Evolutionary conservation across 2,888 invertebrate species (phyloP).

Genomic region (Synergus itoensis): DNA sequence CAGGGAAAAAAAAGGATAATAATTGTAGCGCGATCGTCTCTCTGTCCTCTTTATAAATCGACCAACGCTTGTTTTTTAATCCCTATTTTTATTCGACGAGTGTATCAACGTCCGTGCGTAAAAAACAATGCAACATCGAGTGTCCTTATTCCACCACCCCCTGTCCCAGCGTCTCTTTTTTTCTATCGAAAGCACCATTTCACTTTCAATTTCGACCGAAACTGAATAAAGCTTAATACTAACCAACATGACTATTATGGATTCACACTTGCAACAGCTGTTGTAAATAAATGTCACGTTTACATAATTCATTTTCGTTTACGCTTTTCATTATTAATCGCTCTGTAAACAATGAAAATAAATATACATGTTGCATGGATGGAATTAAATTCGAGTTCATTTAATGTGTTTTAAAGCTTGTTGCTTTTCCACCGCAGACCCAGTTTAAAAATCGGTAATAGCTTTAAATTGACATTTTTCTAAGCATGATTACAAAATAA

Average conservation of each 20-base stretch:
- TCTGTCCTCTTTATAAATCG: conserved; percentile 31
- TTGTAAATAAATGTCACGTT: conserved; percentile 39
- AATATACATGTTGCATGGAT: conserved; percentile 37
- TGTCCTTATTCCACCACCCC: conserved; percentile 40
- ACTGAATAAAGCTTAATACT: conserved; percentile 36
- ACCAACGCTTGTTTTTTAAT: conserved; percentile 33
- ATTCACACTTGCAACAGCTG: conserved; percentile 40
- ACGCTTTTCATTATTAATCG: conserved; percentile 33
- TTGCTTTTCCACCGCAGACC: background rate
- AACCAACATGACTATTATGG: conserved; percentile 20
- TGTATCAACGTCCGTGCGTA: conserved; percentile 46
- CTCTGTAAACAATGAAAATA: conserved; percentile 32
- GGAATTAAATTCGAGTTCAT: conserved; percentile 26
- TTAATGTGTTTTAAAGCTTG: background rate
- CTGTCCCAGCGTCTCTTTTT: conserved; percentile 45
- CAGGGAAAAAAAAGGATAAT: conserved; percentile 5
- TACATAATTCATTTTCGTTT: conserved; percentile 38
- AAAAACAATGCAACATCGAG: conserved; percentile 54
- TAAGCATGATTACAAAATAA: background rate
- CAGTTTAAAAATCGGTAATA: background rate
- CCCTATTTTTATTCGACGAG: conserved; percentile 33
- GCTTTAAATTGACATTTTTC: background rate
- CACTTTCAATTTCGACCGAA: conserved; percentile 71
- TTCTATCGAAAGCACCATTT: conserved; percentile 64
- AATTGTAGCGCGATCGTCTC: conserved; percentile 17